phyloP scores from a whole-genome alignment of 2,113 vertebrate species.

The Sphaerodactylus townsendi region DNA sequence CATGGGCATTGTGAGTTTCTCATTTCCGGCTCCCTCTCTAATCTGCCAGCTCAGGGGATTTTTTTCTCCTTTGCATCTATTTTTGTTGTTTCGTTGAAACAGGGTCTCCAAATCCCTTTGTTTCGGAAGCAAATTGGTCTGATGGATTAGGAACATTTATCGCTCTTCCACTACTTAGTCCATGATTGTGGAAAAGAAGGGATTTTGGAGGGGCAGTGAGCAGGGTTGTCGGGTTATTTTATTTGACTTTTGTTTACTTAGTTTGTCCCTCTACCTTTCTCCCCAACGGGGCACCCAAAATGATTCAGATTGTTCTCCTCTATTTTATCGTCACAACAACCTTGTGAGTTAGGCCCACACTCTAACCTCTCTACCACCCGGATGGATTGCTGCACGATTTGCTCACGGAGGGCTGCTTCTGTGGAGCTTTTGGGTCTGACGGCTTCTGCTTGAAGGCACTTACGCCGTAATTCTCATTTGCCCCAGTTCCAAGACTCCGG shows the following conservation, averaged over 20 bases:
- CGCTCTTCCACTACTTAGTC: no score
- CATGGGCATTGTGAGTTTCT: slow-evolving; percentile 23
- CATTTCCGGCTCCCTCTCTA: slow-evolving; percentile 32
- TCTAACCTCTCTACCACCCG: no score
- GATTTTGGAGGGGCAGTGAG: no score
- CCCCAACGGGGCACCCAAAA: no score
- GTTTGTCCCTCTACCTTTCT: no score
- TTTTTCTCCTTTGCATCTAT: slow-evolving; percentile 32
- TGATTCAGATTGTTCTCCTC: no score
- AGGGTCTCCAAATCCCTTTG: slow-evolving; percentile 14
- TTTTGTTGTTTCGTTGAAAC: slow-evolving; percentile 25
- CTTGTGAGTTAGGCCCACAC: no score
- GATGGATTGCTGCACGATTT: slow-evolving; percentile 31
- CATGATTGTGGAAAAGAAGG: neutral
- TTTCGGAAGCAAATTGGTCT: slow-evolving; percentile 47
- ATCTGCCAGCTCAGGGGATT: slow-evolving; percentile 35
- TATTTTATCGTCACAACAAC: no score
- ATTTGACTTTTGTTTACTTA: no score
- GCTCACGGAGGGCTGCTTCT: slow-evolving; percentile 58
- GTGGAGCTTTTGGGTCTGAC: slow-evolving; percentile 72
- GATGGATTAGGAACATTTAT: slow-evolving; percentile 27
- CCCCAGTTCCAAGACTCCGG: neutral
- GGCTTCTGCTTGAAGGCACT: slow-evolving; percentile 56
- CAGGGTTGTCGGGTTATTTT: no score
- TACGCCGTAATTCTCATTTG: no score